phyloP scores from a whole-genome alignment of 64 coral and sea anemone genomes.

The Hydrozoanthus tunicans region DNA sequence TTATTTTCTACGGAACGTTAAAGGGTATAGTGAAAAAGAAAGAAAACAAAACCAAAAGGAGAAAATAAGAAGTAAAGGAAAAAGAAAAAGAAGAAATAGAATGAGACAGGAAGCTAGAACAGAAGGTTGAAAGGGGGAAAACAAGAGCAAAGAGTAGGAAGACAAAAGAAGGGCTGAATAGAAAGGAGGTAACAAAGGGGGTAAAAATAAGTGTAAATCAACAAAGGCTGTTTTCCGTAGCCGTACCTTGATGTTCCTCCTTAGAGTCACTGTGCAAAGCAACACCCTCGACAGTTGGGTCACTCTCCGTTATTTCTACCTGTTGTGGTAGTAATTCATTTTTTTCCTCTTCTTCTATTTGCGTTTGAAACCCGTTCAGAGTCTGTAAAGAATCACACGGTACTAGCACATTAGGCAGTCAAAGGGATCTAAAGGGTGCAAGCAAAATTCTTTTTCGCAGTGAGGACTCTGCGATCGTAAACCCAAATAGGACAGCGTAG shows the following conservation, averaged over 20 bases:
- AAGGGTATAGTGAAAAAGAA: not conserved
- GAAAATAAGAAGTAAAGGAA: not conserved
- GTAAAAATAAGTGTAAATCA: too few species aligned
- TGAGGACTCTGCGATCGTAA: too few species aligned
- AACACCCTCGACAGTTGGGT: constrained; percentile 34
- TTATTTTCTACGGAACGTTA: not conserved
- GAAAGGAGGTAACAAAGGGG: not conserved
- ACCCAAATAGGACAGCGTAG: too few species aligned
- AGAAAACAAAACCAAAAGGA: not conserved
- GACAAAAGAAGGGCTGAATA: not conserved
- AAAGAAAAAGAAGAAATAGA: not conserved
- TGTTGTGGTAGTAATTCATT: not conserved
- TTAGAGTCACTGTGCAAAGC: constrained; percentile 26
- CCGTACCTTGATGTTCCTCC: constrained; percentile 13
- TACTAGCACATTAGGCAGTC: not conserved
- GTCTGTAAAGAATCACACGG: not conserved
- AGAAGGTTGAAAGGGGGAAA: not conserved
- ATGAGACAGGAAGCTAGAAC: not conserved
- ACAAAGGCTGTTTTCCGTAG: not conserved
- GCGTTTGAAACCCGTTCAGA: constrained; percentile 21
- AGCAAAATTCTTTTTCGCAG: too few species aligned
- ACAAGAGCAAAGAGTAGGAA: too few species aligned
- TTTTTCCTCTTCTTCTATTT: not conserved
- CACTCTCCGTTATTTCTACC: not conserved
- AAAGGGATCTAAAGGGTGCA: not conserved